Evolutionary conservation across 2,888 invertebrate species (phyloP).

Genomic region (Drosophila mimica): DNA sequence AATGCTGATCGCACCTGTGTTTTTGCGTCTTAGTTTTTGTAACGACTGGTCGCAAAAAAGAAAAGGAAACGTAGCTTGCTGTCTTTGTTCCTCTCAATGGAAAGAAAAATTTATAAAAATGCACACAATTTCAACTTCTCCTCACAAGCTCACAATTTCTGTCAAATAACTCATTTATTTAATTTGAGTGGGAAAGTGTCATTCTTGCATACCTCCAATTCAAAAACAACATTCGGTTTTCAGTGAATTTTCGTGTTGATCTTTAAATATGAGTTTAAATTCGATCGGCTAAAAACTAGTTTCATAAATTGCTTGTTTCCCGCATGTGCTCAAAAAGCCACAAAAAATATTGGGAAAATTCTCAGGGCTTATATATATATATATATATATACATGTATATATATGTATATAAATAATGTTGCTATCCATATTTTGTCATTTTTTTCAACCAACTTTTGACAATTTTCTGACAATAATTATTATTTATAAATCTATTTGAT

Average conservation of each 20-base stretch:
- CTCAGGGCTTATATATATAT: not conserved
- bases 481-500: constrained; percentile 34
- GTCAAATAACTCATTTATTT: not conserved
- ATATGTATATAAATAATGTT: not conserved
- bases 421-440: constrained; percentile 9
- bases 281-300: not conserved
- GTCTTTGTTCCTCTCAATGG: not conserved
- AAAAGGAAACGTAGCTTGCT: not conserved
- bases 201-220: not conserved
- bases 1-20: not conserved
- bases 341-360: not conserved
- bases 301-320: not conserved
- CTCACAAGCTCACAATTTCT: no score
- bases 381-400: not conserved
- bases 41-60: no score
- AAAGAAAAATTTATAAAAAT: not conserved
- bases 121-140: not conserved
- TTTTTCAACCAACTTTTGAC: not conserved
- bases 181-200: not conserved
- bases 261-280: not conserved
- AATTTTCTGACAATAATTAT: constrained; percentile 18
- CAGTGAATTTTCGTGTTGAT: not conserved
- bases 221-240: not conserved
- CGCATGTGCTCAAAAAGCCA: not conserved
- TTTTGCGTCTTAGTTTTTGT: not conserved